phyloP scores from a whole-genome alignment of 2,888 invertebrate species.

The Nudaria mundana region DNA sequence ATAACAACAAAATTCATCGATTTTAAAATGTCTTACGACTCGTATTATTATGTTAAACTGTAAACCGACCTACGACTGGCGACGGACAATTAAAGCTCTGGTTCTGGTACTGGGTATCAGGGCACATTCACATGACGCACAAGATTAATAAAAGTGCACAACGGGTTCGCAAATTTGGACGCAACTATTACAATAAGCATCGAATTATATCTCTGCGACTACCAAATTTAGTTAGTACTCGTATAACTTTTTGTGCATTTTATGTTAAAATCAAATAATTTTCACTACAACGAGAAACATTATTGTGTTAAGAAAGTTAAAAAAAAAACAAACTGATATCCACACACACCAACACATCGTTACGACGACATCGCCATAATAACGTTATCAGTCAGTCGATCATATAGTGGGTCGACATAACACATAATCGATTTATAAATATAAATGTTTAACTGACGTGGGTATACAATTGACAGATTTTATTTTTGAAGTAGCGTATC shows the following conservation, averaged over 20 bases:
- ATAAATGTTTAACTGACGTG: slow-evolving; percentile 7
- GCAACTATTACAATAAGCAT: no score
- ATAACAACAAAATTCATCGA: no score
- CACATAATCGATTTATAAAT: slow-evolving; percentile 13
- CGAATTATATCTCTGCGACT: no score
- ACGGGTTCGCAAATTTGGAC: no score
- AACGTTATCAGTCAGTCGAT: slow-evolving; percentile 31
- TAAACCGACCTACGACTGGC: no score
- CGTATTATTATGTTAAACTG: no score
- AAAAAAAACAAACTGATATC: slow-evolving; percentile 55
- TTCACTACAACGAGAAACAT: slow-evolving; percentile 29
- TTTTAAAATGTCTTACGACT: no score
- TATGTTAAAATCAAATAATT: slow-evolving; percentile 9
- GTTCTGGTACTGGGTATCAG: no score
- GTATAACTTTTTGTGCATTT: slow-evolving; percentile 1
- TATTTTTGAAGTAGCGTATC: not conserved
- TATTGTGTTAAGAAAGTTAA: slow-evolving; percentile 39
- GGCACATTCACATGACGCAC: no score
- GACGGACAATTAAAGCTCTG: no score
- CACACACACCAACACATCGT: slow-evolving; percentile 45
- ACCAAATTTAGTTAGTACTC: no score
- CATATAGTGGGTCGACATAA: slow-evolving; percentile 22
- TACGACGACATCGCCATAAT: slow-evolving; percentile 51
- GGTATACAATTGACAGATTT: slow-evolving; percentile 6
- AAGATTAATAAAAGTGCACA: no score